Evolutionary conservation across 2,113 vertebrate genomes (phyloP).

Genomic region (Lethenteron reissneri): DNA sequence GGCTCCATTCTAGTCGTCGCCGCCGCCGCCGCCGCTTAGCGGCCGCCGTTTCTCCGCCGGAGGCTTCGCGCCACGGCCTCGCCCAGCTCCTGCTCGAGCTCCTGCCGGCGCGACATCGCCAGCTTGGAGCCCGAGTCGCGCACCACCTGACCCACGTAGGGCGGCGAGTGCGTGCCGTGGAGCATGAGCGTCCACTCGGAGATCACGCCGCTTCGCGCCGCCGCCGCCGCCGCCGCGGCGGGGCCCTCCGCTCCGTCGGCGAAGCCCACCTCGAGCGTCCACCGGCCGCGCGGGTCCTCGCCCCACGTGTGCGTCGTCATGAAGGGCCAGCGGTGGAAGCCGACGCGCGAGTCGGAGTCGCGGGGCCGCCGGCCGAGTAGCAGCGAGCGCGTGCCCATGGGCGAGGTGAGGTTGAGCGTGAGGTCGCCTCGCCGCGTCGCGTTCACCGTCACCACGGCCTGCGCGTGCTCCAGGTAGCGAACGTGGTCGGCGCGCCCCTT

Average conservation of each 20-base stretch:
- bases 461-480: slow-evolving; percentile 85
- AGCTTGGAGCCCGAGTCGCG: slow-evolving; percentile 96
- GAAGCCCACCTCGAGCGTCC: slow-evolving; percentile 76
- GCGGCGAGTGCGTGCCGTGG: slow-evolving; percentile 87
- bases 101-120: slow-evolving; percentile 97
- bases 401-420: slow-evolving; percentile 94
- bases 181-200: slow-evolving; percentile 98
- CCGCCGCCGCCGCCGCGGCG: not conserved
- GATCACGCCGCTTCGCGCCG: slow-evolving; percentile 48
- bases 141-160: slow-evolving; percentile 94
- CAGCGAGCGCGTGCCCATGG: slow-evolving; percentile 93
- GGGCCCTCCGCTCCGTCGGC: slow-evolving; percentile 21
- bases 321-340: slow-evolving; percentile 99
- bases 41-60: too few species aligned
- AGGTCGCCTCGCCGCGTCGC: slow-evolving; percentile 66
- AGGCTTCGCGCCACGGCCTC: slow-evolving; percentile 76
- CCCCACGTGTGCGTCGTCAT: slow-evolving; percentile 99
- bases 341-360: slow-evolving; percentile 81
- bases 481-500: slow-evolving; percentile 94
- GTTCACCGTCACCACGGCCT: slow-evolving; percentile 82
- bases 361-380: slow-evolving; percentile 73
- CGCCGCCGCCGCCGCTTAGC: too few species aligned
- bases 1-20: too few species aligned
- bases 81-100: slow-evolving; percentile 87
- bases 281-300: slow-evolving; percentile 79